Conservation (phyloP, 2,797 vertebrate genomes). For the Alectoris magna region DNA sequence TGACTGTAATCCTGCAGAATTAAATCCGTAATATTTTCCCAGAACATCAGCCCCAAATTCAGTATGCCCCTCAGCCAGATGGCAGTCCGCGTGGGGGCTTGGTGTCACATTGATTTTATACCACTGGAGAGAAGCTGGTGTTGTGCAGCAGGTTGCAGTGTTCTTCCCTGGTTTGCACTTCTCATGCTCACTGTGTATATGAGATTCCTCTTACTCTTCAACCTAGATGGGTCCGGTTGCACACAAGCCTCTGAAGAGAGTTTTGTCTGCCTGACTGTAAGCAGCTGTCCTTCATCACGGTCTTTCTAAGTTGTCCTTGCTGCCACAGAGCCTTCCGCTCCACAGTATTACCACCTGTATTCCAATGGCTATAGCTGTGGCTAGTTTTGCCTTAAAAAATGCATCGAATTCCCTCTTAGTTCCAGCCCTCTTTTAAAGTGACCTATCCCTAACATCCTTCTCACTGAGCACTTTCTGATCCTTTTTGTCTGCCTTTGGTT, state of each 20-base stretch:
- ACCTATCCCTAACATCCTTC: background rate
- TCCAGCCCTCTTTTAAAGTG: background rate
- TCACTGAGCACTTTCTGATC: background rate
- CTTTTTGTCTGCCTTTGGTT: background rate
- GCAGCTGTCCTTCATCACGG: no score
- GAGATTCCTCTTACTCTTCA: background rate
- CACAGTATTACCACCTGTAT: background rate
- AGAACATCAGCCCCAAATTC: background rate
- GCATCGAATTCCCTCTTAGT: background rate
- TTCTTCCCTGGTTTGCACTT: background rate
- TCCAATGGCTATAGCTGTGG: background rate
- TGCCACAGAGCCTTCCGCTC: no score
- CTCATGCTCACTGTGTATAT: accelerated
- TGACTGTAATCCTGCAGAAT: background rate
- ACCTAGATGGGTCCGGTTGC: background rate
- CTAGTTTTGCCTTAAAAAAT: background rate
- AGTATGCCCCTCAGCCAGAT: background rate
- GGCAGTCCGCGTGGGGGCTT: accelerated
- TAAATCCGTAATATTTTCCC: background rate
- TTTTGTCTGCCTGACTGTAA: background rate
- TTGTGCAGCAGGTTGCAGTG: background rate
- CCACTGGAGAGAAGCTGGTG: background rate
- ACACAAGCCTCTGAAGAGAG: background rate
- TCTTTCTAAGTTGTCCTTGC: no score
- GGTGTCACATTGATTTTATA: background rate